Evolutionary conservation across 2,797 vertebrate genomes (phyloP), one percentile per base, ranked within the genome.

Genomic region (Cossypha caffra): DNA sequence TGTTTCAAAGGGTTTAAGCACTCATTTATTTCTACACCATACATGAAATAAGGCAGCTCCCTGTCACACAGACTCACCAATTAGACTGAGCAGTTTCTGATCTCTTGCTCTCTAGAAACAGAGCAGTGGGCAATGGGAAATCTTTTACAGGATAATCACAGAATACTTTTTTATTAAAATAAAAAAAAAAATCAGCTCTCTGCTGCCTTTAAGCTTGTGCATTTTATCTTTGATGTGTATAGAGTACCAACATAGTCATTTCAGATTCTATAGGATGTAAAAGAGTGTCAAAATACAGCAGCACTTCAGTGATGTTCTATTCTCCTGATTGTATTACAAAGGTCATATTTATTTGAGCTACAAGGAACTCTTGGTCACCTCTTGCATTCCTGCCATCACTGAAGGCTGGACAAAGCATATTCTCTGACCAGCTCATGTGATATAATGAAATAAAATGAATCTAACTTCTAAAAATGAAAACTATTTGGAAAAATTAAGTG

Each of bases 11-110:
- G 79, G 69, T 95, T 95, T 94, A 95, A 93, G 97, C 57, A 80
- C 91, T 96, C 96, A 95, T 94, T 97, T 96, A 95, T 95, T 96
- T 96, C 95, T 81, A 95, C 94, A 96, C 94, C 94, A 91, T 37
- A 94, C 69, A 93, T 74, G 93, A 94, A 96, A 96, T 96, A 95
- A 96, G 89, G 91, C 94, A 96, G 79, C 84, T 95, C 95, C 73
- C 93, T 94, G 91, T 93, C 95, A 92, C 37, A 96, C 80, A 96
- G 89, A 91, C 88, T 97, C 61, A 85, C 74, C 92, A 95, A 94
- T 95, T 96, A 94, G 92, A 96, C 91, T 76, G 74, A 95, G 63
- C 50, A 85, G 87, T 96, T 97, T 97, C 96, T 95, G 87, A 94
- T 94, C 96, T 96, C 88, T 95, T 93, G 94, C 95, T 95, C 94